Base-by-base conservation (phyloP, 2,888 invertebrate genomes). In the Lochmaea crataegi region DNA sequence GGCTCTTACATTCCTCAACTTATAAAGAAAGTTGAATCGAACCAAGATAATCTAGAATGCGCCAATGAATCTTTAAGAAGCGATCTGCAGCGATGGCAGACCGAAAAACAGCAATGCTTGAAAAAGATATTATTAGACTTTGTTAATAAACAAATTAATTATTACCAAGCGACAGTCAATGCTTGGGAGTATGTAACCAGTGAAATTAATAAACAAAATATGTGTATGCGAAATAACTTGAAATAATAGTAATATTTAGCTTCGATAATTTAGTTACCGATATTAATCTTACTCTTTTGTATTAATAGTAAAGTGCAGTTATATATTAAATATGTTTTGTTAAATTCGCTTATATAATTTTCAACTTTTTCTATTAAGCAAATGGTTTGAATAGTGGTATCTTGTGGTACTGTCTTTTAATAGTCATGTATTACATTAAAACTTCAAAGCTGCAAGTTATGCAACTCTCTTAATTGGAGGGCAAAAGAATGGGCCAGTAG, bases 51-150 rank as follows among this genome's bases (percentile, higher is more conserved):
- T 79, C 86, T 91, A 61, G 92, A 92, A 82, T 91, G 91, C 81
- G 91, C 92, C 0, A 92, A 92, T 82, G 91, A 92, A 82, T 91
- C 92, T 82, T 85, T 93, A 41, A 87, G 91, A 66, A 91, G 92
- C 57, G 93, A 93, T 83, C 85, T 92, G 74, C 90, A 91, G 67
- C 87, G 92, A 72, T 93, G 93, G 93, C 90, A 91, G 77, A 82
- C 87, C 45, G 92, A 91, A 78, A 93, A 92, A 81, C 90, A 90
- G 73, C 86, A 88, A 45, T 92, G 92, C 83, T 83, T 93, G 66
- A 91, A 91, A 82, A 89, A 88, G 75, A 88, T 92, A 80, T 86
- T 93, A 14, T 85, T 90, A 42, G 88, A 89, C 76, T 89, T 91
- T 87, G 91, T 92, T 11, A 90, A 91, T 79, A 89, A 90, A 81